phyloP scores from a whole-genome alignment of 2,113 vertebrate species.

The Callipepla squamata region DNA sequence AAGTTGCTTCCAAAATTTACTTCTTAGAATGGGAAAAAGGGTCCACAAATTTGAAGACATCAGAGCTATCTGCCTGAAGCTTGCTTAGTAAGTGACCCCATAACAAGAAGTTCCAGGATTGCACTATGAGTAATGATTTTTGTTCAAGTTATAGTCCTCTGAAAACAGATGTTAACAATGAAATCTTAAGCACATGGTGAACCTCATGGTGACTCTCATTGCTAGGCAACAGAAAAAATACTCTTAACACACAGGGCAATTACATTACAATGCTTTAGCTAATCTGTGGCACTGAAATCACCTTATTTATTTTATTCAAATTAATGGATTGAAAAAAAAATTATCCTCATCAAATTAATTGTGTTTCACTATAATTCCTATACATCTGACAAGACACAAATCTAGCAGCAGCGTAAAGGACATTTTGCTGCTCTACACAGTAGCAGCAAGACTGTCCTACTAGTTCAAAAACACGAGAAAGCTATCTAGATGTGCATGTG shows the following conservation, averaged over 20 bases:
- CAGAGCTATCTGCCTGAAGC: background rate
- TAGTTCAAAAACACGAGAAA: background rate
- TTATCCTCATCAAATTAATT: background rate
- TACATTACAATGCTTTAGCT: slow-evolving; percentile 10
- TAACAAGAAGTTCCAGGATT: slow-evolving; percentile 14
- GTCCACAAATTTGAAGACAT: background rate
- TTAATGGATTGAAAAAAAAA: background rate
- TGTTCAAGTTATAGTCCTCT: slow-evolving; percentile 30
- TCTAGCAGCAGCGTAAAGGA: background rate
- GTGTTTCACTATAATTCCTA: background rate
- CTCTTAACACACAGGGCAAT: slow-evolving; percentile 24
- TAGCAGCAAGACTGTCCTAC: background rate
- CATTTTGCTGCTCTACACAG: background rate
- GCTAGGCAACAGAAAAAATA: slow-evolving; percentile 57
- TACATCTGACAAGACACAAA: background rate
- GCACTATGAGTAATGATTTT: background rate
- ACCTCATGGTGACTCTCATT: slow-evolving; percentile 27
- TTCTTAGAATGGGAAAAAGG: background rate
- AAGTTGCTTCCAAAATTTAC: background rate
- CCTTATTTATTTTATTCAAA: background rate
- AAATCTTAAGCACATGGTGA: slow-evolving; percentile 29
- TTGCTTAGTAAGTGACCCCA: background rate
- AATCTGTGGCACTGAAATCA: slow-evolving; percentile 8
- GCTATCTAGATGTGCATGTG: fast-evolving
- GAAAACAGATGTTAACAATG: slow-evolving; percentile 31